Evolutionary conservation across 2,888 invertebrate genomes (phyloP).

Genomic region (Agelastica alni): DNA sequence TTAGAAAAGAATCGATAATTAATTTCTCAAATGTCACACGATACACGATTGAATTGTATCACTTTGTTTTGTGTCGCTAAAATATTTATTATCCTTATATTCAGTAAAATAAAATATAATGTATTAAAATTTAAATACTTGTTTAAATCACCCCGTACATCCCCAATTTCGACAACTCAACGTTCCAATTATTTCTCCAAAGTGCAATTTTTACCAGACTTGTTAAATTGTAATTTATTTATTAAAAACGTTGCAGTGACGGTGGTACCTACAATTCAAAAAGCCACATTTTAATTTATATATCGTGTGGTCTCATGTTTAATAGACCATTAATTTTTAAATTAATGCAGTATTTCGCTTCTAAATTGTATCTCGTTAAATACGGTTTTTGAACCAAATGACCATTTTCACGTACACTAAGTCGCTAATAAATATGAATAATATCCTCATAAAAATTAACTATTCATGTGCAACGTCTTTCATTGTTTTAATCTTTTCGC

Average conservation of each 20-base stretch:
- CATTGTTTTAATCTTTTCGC: slow-evolving; percentile 34
- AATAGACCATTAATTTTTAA: slow-evolving; percentile 47
- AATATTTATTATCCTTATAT: too few species aligned
- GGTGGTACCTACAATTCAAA: slow-evolving; percentile 32
- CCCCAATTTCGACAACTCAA: neutral
- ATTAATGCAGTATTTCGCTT: slow-evolving; percentile 44
- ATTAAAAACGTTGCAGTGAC: slow-evolving; percentile 35
- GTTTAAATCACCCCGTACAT: neutral
- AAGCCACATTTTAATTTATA: slow-evolving; percentile 41
- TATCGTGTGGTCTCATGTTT: slow-evolving; percentile 43
- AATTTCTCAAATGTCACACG: too few species aligned
- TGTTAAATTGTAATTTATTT: slow-evolving; percentile 34
- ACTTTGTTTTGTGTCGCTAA: too few species aligned
- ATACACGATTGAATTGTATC: too few species aligned
- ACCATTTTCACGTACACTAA: slow-evolving; percentile 37
- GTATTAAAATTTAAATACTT: neutral
- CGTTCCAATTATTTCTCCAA: slow-evolving; percentile 26
- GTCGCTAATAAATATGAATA: slow-evolving; percentile 42
- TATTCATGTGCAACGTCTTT: slow-evolving; percentile 43
- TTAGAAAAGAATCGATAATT: too few species aligned
- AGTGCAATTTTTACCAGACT: slow-evolving; percentile 23
- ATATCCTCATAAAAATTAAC: slow-evolving; percentile 46
- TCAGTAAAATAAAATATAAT: too few species aligned
- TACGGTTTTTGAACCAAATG: slow-evolving; percentile 37
- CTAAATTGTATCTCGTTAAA: slow-evolving; percentile 39